Base-by-base conservation (phyloP, 2,888 invertebrate genomes). In the Orthosia gothica region DNA sequence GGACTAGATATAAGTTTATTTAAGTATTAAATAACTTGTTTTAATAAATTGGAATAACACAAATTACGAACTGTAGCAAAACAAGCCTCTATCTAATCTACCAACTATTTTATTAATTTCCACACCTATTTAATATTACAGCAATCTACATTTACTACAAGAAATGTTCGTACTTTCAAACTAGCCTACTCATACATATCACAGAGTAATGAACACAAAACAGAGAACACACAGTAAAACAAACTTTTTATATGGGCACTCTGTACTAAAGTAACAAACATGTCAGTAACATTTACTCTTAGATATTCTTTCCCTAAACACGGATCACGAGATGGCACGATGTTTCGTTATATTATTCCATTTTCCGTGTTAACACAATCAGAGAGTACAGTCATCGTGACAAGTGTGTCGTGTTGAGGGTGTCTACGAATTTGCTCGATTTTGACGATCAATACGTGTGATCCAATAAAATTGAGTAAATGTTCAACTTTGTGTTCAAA, bases 321-420 rank as follows among this genome's bases (percentile, higher is more conserved):
- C 57, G 69, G 16, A 57, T 58, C 57, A 40, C 70, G 58, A 62
- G 70, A 83, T 84, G 70, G 77, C 52, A 15, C 63, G 54, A 64
- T 65, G 72, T 83, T 72, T 63, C 12, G 61, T 84, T 75, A n/a
- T n/a, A n/a, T n/a, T n/a, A 81, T 81, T 77, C 62, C 50, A 77
- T 76, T 76, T 82, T 74, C 45, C 52, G 26, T 76, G 75, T 74
- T 79, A 82, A 74, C 63, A 67, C 55, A 69, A 70, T 85, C 75
- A 73, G 32, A 70, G 18, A 18, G 79, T 58, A 81, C 64, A 74
- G 75, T 76, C 72, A 70, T 62, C 62, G 71, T 79, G 76, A 81
- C 71, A 66, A 81, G 71, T 69, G 66, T 57, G 74, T 69, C 13
- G 55, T 54, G 57, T 50, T 71, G 66, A 61, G 15, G 3, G 15